Conservation (phyloP, 2,888 invertebrate species). For the Eretmocerus hayati region DNA sequence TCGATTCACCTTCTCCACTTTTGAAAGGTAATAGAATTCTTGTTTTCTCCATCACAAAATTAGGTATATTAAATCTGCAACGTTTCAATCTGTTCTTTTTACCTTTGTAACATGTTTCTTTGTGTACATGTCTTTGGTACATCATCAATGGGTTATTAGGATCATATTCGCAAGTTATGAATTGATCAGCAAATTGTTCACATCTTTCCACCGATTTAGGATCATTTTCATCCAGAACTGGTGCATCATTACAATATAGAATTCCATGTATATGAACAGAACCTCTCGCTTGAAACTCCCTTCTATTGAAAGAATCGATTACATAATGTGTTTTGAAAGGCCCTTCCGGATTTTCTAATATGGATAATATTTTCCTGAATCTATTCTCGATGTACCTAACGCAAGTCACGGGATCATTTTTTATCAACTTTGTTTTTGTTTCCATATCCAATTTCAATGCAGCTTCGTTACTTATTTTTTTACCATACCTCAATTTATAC, state of each 20-base stretch:
- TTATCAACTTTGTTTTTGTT: not conserved
- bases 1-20: not conserved
- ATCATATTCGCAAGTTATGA: constrained; percentile 14
- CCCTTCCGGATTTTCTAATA: constrained; percentile 9
- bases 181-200: constrained; percentile 13
- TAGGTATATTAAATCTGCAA: constrained; percentile 14
- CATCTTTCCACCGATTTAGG: constrained; percentile 3
- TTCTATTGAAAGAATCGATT: constrained; percentile 15
- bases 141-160: constrained; percentile 10
- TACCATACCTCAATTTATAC: constrained; percentile 9
- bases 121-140: constrained; percentile 14
- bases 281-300: constrained; percentile 24
- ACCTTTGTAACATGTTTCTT: constrained; percentile 15
- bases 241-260: constrained; percentile 21
- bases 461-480: constrained; percentile 8
- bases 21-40: constrained; percentile 10
- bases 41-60: constrained; percentile 10
- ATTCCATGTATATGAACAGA: constrained; percentile 20
- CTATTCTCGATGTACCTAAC: constrained; percentile 1
- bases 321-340: constrained; percentile 10
- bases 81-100: constrained; percentile 4
- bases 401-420: constrained; percentile 5
- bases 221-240: constrained; percentile 13
- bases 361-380: constrained; percentile 4
- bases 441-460: constrained; percentile 3